Evolutionary conservation across 2,888 invertebrate genomes (phyloP), one percentile per base, ranked within the genome.

Genomic region (Spialia ferax): DNA sequence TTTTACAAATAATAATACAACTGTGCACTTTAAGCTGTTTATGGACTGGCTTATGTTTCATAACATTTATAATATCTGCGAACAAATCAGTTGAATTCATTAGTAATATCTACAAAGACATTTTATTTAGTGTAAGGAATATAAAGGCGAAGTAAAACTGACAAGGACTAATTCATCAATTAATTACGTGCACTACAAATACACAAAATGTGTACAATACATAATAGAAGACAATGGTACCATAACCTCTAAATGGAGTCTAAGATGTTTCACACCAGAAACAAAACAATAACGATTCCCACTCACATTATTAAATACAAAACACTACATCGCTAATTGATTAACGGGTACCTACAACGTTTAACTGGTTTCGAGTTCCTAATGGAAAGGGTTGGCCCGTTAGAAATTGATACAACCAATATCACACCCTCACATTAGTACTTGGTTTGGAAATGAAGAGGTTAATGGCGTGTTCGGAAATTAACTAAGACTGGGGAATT

Each of bases 351-450:
- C 11, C 7, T 13, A 42, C 15, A 18, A 2, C 29, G 60, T 48
- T 48, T 57, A 45, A 48, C 26, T 22, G 32, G 64, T 59, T 45
- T 64, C 50, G 48, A 45, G 45, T 65, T 65, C 7, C 64, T 65
- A 65, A 65, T 65, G 64, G 64, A 65, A 61, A 85, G 86, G 88
- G 86, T 83, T 83, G 76, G 52, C 45, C 15, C 61, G 64, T 32
- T 70, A 72, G 66, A 73, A 63, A 72, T 72, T 73, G 72, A 76
- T 76, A 75, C 63, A 45, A 63, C 68, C 72, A 73, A 76, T 76
- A 70, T 71, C 50, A 65, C 57, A 50, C 57, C 59, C 52, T 29
- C 60, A 65, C 59, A 59, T 50, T 38, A 60, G 38, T 32, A 26
- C 20, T 11, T 32, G 26, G 52, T 50, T 26, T 23, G 65, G 6